Evolutionary conservation across 30 jellyfish, hydroid and myxozoan genomes (phyloP).

Genomic region (Aurelia sp.): DNA sequence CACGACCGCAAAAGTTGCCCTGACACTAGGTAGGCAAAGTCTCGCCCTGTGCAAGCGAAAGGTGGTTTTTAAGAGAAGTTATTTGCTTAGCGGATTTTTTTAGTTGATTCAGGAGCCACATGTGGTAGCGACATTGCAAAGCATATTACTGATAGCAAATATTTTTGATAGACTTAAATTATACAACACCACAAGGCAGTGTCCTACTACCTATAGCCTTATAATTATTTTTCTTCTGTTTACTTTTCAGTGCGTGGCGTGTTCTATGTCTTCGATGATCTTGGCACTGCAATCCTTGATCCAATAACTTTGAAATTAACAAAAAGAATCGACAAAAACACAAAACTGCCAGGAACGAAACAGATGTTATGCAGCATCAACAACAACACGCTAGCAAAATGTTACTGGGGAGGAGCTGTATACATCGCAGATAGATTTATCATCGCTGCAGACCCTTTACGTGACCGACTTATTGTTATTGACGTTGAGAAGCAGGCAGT

Average conservation of each 20-base stretch:
- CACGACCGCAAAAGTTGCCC: too few relatives aligned
- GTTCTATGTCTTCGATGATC: conserved; percentile 10
- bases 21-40: too few relatives aligned
- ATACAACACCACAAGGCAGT: too few relatives aligned
- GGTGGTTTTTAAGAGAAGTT: too few relatives aligned
- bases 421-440: background rate
- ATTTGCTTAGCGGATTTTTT: too few relatives aligned
- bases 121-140: too few relatives aligned
- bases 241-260: background rate
- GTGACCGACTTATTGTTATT: conserved; percentile 19
- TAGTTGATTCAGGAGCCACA: too few relatives aligned
- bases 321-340: background rate
- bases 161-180: too few relatives aligned
- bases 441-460: conserved; percentile 24
- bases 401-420: conserved; percentile 31
- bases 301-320: background rate
- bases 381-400: background rate
- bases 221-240: too few relatives aligned
- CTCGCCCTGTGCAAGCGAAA: too few relatives aligned
- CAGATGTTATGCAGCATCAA: conserved; percentile 5
- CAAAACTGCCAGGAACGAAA: conserved; percentile 2
- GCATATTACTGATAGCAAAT: too few relatives aligned
- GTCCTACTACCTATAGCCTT: too few relatives aligned
- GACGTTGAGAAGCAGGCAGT: conserved; percentile 23
- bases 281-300: background rate